A percentile compares a stretch with the other conserved stretches of the same genome.
These are phyloP conservation scores for Ectemnius lituratus DNA, from an alignment of 2,888 invertebrate genomes.

Conservation along the genomic window DNA sequence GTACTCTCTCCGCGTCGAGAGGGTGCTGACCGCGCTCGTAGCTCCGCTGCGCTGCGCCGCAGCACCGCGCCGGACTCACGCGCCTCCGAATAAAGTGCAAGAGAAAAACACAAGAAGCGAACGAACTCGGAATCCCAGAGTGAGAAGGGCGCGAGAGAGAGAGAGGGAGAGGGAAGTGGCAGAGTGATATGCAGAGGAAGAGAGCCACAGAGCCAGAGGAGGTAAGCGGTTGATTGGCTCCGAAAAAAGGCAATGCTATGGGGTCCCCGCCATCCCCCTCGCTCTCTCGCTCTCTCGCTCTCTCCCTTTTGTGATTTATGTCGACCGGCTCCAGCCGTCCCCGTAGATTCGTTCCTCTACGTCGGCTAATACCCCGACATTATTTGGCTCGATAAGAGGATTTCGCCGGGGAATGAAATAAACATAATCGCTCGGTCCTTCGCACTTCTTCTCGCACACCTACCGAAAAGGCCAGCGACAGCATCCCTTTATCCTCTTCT, in stretches of 20 bases:
- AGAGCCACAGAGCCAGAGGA: conserved; percentile 34
- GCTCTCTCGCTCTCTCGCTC: background rate
- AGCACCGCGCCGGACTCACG: conserved; percentile 36
- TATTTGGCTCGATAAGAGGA: conserved; percentile 69
- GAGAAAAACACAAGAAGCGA: conserved; percentile 20
- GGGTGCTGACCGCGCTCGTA: conserved; percentile 44
- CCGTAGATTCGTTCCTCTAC: conserved; percentile 63
- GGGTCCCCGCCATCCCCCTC: conserved; percentile 33
- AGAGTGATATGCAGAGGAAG: conserved; percentile 16
- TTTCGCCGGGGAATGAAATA: conserved; percentile 63
- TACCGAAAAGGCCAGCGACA: no score
- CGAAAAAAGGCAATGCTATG: conserved; percentile 69
- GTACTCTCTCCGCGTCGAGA: no score
- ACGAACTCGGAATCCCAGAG: conserved; percentile 16
- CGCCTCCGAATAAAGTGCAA: conserved; percentile 31
- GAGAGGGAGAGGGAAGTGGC: conserved; percentile 12
- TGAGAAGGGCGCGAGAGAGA: conserved; percentile 10
- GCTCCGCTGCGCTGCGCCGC: conserved; percentile 45
- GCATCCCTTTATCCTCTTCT: no score
- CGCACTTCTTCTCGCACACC: conserved; percentile 21
- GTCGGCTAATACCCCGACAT: conserved; percentile 63
- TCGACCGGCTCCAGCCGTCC: conserved; percentile 66
- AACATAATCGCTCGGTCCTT: conserved; percentile 58
- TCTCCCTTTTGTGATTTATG: conserved; percentile 67
- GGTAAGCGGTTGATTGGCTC: conserved; percentile 71